Percentiles rank a stretch among this genome's conserved stretches.
Conservation (phyloP, 2,888 invertebrate species). For the Mythimna pallens region DNA sequence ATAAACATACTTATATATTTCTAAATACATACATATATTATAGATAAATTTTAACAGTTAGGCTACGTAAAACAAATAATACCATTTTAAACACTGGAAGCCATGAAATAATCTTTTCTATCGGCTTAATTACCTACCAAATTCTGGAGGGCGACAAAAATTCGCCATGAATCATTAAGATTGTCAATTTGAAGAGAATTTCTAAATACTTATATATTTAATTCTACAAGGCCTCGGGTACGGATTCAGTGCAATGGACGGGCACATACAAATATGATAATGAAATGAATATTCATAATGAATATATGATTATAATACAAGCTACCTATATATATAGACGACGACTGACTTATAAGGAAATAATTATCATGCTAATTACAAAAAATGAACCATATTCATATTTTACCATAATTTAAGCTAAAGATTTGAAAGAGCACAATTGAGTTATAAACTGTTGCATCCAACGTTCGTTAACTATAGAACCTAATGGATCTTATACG, state of each 20-base stretch:
- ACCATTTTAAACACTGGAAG: no score
- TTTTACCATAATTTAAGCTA: constrained; percentile 5
- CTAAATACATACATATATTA: no score
- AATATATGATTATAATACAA: background rate
- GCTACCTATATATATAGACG: background rate
- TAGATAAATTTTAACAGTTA: no score
- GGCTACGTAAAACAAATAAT: no score
- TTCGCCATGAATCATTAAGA: background rate
- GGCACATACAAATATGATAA: background rate
- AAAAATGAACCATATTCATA: constrained; percentile 1
- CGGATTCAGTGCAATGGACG: background rate
- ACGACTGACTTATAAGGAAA: constrained; percentile 9
- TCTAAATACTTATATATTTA: background rate
- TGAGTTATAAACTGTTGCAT: background rate
- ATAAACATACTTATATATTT: no score
- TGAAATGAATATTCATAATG: constrained; percentile 7
- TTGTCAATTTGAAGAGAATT: background rate
- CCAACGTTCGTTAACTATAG: background rate
- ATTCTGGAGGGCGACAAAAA: background rate
- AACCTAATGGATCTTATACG: background rate
- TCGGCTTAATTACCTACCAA: background rate
- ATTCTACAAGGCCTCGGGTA: background rate
- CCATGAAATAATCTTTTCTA: no score
- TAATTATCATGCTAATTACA: constrained; percentile 2
- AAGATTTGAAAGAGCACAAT: background rate